A percentile compares a stretch with the other conserved stretches of the same genome.
Conservation (phyloP, 2,888 invertebrate genomes). For the Deilephila elpenor region DNA sequence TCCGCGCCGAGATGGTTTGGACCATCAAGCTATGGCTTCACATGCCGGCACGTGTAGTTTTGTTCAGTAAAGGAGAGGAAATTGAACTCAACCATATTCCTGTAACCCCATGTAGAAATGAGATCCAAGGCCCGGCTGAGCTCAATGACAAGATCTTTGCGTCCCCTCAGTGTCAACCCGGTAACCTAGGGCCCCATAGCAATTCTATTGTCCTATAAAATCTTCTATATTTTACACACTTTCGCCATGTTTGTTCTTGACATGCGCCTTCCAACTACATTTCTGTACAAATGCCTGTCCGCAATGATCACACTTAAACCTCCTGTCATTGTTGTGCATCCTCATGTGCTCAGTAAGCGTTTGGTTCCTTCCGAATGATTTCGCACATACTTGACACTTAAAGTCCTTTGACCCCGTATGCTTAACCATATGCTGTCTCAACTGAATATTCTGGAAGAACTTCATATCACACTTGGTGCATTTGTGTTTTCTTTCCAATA, state of each 20-base stretch:
- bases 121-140: not conserved
- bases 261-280: conserved; percentile 41
- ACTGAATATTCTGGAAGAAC: conserved; percentile 46
- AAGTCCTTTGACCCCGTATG: conserved; percentile 48
- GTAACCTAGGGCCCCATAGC: not conserved
- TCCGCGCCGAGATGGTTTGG: too few relatives aligned
- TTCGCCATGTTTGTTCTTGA: conserved; percentile 33
- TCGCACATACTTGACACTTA: conserved; percentile 49
- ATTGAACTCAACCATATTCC: too few relatives aligned
- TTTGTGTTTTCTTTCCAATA: conserved; percentile 53
- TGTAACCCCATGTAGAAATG: not conserved
- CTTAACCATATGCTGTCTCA: conserved; percentile 52
- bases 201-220: too few relatives aligned
- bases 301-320: conserved; percentile 53
- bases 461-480: conserved; percentile 52
- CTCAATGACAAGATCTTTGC: conserved; percentile 6
- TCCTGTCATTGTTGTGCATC: conserved; percentile 41
- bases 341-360: conserved; percentile 45
- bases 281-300: conserved; percentile 48
- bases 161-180: not conserved
- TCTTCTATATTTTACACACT: not conserved
- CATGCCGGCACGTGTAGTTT: too few relatives aligned
- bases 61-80: too few relatives aligned
- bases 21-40: too few relatives aligned
- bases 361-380: conserved; percentile 47